Base-by-base conservation (phyloP, 2,113 vertebrate species). In the Glaucomys volans region DNA sequence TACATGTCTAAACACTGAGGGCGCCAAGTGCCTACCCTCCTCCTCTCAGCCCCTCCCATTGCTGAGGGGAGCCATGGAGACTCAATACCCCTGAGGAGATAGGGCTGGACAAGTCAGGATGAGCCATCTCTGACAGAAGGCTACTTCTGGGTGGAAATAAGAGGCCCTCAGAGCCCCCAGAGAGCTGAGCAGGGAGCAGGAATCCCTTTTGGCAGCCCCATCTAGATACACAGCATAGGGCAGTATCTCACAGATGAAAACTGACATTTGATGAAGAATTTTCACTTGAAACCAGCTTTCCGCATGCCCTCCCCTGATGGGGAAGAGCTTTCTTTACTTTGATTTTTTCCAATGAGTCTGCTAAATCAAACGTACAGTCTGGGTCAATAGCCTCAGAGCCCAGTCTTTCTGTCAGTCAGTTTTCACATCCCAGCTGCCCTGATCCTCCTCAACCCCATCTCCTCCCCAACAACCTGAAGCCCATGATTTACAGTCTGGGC, bases 1-100 rank as follows among this genome's bases (percentile, higher is more conserved):
- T 93, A 81, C 97, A 98, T 86, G 98, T 99, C 98, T 98, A 98
- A 99, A 99, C 98, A 98, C 97, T 98, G 98, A 97, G 97, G 98
- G 97, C 97, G 96, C 97, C 72, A 97, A 98, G 97, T 95, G 98
- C 97, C 97, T 98, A 96, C 97, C 42, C 94, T 97, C 94, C 94
- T 95, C 91, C 88, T 75, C 72, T 81, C 22, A 26, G 59, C 59
- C 75, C 87, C 66, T 54, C 83, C 71, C 11, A 37, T 74, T 42
- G 18, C 96, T 28, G 26, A 1, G 8, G 89, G 91, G 59, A 88
- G 86, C 22, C 26, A 30, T 59, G 64, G 59, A 90, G 64, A 79
- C 94, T 92, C 62, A 10, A 3, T 11, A 71, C 85, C 57, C 90
- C 82, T 85, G 72, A 85, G 90, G 72, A 98, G 90, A 85, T 18